These are phyloP conservation scores for Drosophila ironensis DNA, from an alignment of 1,140 invertebrate genomes.

Conservation along the genomic window DNA sequence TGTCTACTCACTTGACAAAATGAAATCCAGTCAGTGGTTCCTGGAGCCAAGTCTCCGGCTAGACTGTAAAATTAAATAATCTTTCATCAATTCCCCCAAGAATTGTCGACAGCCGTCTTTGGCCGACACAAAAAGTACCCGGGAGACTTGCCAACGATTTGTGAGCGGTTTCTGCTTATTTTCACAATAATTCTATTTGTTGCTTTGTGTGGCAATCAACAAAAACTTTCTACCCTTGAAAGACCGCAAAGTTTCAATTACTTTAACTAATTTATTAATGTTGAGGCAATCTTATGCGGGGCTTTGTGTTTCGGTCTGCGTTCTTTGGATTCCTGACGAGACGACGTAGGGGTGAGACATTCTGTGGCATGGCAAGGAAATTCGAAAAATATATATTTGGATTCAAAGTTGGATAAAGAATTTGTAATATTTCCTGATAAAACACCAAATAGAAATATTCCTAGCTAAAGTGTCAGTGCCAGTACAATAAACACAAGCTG, in stretches of 20 bases:
- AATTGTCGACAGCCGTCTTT: background rate
- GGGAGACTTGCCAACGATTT: conserved; percentile 16
- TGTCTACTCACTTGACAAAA: conserved; percentile 5
- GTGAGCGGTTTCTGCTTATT: conserved; percentile 32
- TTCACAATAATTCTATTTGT: conserved; percentile 48
- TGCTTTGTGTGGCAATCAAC: conserved; percentile 12
- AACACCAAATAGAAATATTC: no score
- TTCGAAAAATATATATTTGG: no score
- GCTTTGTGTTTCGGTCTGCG: conserved; percentile 13
- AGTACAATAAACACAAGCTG: conserved; percentile 19
- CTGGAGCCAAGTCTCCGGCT: background rate
- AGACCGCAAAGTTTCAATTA: conserved; percentile 53
- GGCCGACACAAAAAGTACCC: background rate
- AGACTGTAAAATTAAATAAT: conserved; percentile 27
- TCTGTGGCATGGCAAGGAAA: no score
- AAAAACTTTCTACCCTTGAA: conserved; percentile 30
- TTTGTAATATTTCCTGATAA: no score
- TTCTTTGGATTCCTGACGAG: conserved; percentile 12
- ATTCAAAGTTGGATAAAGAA: no score
- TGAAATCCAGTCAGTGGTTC: conserved; percentile 1
- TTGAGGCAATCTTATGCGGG: conserved; percentile 30
- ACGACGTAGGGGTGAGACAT: background rate
- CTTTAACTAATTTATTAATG: conserved; percentile 62
- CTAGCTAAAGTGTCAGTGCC: no score
- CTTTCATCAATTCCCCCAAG: conserved; percentile 39